These are phyloP conservation scores for Peromyscus leucopus DNA, from an alignment of 2,113 vertebrate species.

Conservation along the genomic window DNA sequence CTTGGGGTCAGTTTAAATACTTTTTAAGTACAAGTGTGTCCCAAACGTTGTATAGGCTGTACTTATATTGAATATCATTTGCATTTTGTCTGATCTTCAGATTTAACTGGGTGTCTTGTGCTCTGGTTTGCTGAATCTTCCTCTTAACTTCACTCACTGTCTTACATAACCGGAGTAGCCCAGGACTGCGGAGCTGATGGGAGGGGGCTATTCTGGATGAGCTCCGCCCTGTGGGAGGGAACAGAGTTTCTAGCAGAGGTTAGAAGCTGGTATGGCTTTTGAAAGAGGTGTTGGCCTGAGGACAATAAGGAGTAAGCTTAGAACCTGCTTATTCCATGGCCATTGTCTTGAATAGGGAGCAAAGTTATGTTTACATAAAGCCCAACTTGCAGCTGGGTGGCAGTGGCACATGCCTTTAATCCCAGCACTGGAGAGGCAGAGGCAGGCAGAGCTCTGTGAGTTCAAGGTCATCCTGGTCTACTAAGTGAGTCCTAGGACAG, in stretches of 20 bases:
- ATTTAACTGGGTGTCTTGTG: neutral
- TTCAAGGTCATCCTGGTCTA: too few relatives aligned
- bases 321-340: neutral
- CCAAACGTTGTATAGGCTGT: neutral
- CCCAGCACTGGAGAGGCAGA: too few relatives aligned
- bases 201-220: too few relatives aligned
- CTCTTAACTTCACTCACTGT: neutral
- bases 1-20: neutral
- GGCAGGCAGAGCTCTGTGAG: too few relatives aligned
- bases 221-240: neutral
- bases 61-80: neutral
- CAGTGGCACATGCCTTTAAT: too few relatives aligned
- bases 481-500: too few relatives aligned
- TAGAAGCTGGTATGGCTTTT: neutral
- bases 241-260: neutral
- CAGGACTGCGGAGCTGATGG: neutral
- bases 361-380: neutral
- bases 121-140: neutral
- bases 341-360: neutral
- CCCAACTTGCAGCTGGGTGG: neutral
- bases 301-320: neutral
- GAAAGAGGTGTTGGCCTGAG: neutral
- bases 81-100: neutral
- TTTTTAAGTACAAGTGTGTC: neutral
- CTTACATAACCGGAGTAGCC: neutral